These are phyloP conservation scores for Drosophila melanosoma DNA, from an alignment of 2,888 invertebrate genomes.

Conservation along the genomic window DNA sequence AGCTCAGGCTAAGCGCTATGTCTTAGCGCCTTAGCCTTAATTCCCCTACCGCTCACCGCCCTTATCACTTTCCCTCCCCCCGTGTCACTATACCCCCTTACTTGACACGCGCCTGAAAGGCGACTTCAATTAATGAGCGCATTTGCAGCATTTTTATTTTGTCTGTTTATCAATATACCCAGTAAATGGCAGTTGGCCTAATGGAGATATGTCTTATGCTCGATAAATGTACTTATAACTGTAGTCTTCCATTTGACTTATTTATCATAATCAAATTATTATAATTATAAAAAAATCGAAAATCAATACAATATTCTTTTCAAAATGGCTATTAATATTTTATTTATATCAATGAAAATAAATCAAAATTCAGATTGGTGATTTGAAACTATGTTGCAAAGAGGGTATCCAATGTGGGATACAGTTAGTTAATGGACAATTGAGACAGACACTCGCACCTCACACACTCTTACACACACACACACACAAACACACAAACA, in stretches of 20 bases:
- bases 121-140: constrained; percentile 54
- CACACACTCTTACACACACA: not conserved
- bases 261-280: constrained; percentile 6
- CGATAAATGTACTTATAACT: too few species aligned
- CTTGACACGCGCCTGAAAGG: constrained; percentile 20
- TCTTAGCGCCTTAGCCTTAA: constrained; percentile 35
- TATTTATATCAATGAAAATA: too few species aligned
- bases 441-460: constrained; percentile 9
- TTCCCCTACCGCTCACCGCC: not conserved
- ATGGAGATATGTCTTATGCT: constrained; percentile 34
- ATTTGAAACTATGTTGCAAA: not conserved
- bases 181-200: not conserved
- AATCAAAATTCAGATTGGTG: not conserved
- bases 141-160: constrained; percentile 33
- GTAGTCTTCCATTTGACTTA: constrained; percentile 35
- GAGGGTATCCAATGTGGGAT: constrained; percentile 2
- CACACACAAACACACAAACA: constrained; percentile 2
- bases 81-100: constrained; percentile 12
- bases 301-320: not conserved
- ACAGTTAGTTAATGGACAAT: not conserved
- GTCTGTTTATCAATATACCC: constrained; percentile 26
- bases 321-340: not conserved
- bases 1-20: constrained; percentile 70
- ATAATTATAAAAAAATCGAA: not conserved
- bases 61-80: not conserved